Evolutionary conservation across 2,113 vertebrate species (phyloP).

Genomic region (Atlantisia rogersi): DNA sequence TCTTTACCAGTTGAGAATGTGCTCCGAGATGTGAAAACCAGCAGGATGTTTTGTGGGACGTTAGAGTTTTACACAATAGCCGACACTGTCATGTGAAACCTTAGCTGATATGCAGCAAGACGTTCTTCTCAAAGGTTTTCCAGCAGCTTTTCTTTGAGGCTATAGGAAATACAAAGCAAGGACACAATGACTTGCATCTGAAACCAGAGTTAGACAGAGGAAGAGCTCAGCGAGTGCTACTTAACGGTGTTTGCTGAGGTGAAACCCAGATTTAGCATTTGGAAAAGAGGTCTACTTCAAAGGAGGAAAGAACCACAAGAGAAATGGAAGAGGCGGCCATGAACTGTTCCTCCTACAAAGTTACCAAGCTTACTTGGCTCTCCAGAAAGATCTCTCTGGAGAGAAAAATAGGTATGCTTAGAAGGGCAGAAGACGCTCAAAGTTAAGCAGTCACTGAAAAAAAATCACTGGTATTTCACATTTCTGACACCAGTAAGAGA

Average conservation of each 20-base stretch:
- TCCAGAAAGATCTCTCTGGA: not conserved
- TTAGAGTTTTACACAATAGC: not conserved
- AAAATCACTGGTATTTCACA: not conserved
- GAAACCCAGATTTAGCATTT: not conserved
- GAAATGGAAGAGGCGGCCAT: not conserved
- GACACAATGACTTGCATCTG: not conserved
- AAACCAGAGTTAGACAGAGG: not conserved
- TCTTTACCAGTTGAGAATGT: not conserved
- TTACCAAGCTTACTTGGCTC: not conserved
- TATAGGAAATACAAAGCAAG: not conserved
- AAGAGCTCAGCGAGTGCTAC: not conserved
- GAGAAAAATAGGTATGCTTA: not conserved
- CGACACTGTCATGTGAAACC: not conserved
- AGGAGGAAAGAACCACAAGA: not conserved
- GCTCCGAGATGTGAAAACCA: not conserved
- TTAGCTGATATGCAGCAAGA: not conserved
- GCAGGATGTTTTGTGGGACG: not conserved
- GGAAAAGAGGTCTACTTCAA: not conserved
- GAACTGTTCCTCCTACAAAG: not conserved
- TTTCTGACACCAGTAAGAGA: not conserved
- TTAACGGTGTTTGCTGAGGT: not conserved
- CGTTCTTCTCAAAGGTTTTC: not conserved
- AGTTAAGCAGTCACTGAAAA: not conserved
- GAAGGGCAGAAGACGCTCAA: not conserved
- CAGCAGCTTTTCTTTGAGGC: not conserved